Base-by-base conservation (phyloP, 2,113 vertebrate genomes). In the Mesocricetus auratus region DNA sequence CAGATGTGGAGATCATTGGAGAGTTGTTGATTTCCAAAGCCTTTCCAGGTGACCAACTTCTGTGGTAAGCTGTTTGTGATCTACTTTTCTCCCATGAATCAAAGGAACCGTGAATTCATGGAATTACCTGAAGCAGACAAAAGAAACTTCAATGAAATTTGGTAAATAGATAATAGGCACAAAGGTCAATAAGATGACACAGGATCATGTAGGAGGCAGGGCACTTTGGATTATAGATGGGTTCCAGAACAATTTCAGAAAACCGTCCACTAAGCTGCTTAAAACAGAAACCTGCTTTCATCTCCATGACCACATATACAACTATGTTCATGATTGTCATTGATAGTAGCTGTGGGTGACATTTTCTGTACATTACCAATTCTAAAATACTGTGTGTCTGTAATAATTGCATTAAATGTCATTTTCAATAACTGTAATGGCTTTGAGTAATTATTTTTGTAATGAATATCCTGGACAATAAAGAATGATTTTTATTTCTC, bases 41-140 rank as follows among this genome's bases (percentile, higher is more conserved):
- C 74, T 93, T 96, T 90, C 42, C 42, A 92, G 53, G 36, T 87
- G 74, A 94, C 92, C 21, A 92, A 45, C 79, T 90, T 94, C 79
- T 83, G 24, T 60, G 36, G 19, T 93, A 90, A 83, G 12, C 47
- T 47, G 26, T 22, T 58, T 45, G 10, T 50, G 15, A 6, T 93
- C 62, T 58, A 36, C 13, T 29, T 89, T 87, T 62, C 81, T 88
- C 29, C 85, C 50, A 90, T 88, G 78, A 92, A 92, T 94, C 74
- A 94, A 9, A 74, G 81, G 92, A 90, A 89, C 92, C 92, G 64
- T 50, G 26, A 7, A 77, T 95, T 91, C 42, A 92, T 66, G 33
- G 62, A 94, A 86, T 19, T 62, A 53, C 39, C 1, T 79, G 83
- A 91, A 81, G 31, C 50, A 96, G 74, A 71, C 17, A 87, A 92